Evolutionary conservation across 2,888 invertebrate species (phyloP), one percentile per base, ranked within the genome.

Genomic region (Hypomecis punctinalis): DNA sequence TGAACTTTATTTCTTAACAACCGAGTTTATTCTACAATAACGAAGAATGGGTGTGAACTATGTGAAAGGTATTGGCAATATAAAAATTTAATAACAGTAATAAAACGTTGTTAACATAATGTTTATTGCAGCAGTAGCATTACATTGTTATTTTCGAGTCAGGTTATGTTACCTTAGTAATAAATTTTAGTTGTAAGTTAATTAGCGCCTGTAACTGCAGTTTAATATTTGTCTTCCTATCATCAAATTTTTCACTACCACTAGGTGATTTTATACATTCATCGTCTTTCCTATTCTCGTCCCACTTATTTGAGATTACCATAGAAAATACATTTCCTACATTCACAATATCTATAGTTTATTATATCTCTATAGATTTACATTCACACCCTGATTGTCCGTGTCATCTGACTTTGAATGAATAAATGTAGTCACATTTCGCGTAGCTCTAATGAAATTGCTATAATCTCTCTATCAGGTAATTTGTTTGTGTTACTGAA

Each of bases 51-150:
- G 51, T 60, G 56, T 61, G 65, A 53, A 45, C 53, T 55, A 46
- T 60, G 61, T 66, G 65, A 66, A 66, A 66, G 65, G 65, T 66
- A 61, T 65, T 57, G 57, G 61, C 57, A 48, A 49, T 65, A 46
- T 51, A 53, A 61, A 60, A 63, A 47, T 61, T 61, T 61, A 53
- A 61, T 61, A 42, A 35, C 57, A 46, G 37, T 13, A 58, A 61
- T 61, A 66, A 58, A 65, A 58, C 48, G 39, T 61, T 61, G 61
- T 48, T 61, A 57, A 40, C 60, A 64, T 64, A 47, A 55, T 57
- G 37, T 61, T 61, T 57, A 57, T 53, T 66, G 61, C 48, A 53
- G 52, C 47, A 39, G 61, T 53, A 66, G 53, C 53, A 43, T 66
- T 52, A 47, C 43, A 52, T 61, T 57, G 57, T 57, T 57, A 49